A percentile compares a stretch with the other conserved stretches of the same genome.
Evolutionary conservation across 2,888 invertebrate species (phyloP).

Genomic region (Ephialtes manifestator): DNA sequence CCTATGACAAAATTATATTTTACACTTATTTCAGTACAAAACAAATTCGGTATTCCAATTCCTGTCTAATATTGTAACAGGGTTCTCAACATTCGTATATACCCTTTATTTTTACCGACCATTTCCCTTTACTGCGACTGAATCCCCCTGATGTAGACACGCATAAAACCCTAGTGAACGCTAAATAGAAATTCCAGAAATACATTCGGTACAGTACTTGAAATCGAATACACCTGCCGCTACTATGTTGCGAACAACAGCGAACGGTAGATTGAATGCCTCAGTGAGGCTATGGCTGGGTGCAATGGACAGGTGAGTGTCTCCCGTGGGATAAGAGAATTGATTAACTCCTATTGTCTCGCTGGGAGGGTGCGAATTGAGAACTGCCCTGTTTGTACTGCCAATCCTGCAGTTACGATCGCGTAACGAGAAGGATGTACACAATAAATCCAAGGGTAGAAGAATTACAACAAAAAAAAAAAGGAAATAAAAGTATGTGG

Average conservation of each 20-base stretch:
- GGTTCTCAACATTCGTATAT: not conserved
- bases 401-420: not conserved
- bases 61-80: no score
- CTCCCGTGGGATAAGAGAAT: slow-evolving; percentile 42
- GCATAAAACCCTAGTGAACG: not conserved
- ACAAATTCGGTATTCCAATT: no score
- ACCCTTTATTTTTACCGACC: not conserved
- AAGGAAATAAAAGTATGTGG: no score
- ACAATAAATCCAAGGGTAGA: not conserved
- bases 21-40: not conserved
- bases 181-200: slow-evolving; percentile 21
- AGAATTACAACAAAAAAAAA: no score
- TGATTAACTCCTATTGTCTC: slow-evolving; percentile 57
- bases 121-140: not conserved
- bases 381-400: not conserved
- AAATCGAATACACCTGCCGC: slow-evolving; percentile 16
- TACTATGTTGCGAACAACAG: not conserved
- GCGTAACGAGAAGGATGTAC: not conserved
- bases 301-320: slow-evolving; percentile 27
- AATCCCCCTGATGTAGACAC: not conserved
- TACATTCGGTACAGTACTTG: not conserved
- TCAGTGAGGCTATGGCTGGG: not conserved
- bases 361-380: not conserved
- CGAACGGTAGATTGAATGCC: slow-evolving; percentile 7
- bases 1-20: not conserved